Evolutionary conservation across 2,888 invertebrate genomes (phyloP), one percentile per base, ranked within the genome.

Genomic region (Dasysyrphus tricinctus): DNA sequence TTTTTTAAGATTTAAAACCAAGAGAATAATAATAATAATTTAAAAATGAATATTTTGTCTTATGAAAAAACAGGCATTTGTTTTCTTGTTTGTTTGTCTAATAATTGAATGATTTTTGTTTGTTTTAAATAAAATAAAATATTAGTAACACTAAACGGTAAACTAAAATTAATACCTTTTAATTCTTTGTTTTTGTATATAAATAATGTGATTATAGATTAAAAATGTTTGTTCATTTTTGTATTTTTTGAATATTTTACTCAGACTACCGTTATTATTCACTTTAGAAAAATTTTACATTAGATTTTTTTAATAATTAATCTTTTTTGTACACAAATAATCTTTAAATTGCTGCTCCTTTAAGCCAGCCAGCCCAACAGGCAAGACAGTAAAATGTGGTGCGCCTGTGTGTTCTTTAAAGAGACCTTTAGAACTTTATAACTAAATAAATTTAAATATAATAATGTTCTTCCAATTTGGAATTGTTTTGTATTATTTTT

Each of bases 401-500:
- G n/a, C 6, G 42, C 9, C 39, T 63, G 39, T 42, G 44, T n/a
- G 29, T n/a, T n/a, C n/a, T n/a, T n/a, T 70, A 57, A 56, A 74
- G 47, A 75, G 67, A 79, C 75, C 84, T 59, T 76, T 84, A 47
- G 37, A 61, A 73, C 67, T 85, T 37, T 73, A 54, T 14, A 81
- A 81, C 70, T 81, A 81, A 85, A 77, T 80, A 70, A 81, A 80
- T 51, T 70, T 83, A 75, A 80, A 63, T 86, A 80, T 80, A 84
- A 76, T 74, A 69, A 73, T 74, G 11, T 32, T 70, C 59, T 79
- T 82, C 79, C 86, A 86, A 79, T 86, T 82, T 78, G 82, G 82
- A 87, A 75, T 67, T 75, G 74, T 51, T 37, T 81, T 32, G 5
- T 4, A 19, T 75, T 65, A 42, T 42, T 72, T 57, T 16, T 19